Conservation (phyloP, 2,888 invertebrate genomes). For the Trichogramma evanescens region DNA sequence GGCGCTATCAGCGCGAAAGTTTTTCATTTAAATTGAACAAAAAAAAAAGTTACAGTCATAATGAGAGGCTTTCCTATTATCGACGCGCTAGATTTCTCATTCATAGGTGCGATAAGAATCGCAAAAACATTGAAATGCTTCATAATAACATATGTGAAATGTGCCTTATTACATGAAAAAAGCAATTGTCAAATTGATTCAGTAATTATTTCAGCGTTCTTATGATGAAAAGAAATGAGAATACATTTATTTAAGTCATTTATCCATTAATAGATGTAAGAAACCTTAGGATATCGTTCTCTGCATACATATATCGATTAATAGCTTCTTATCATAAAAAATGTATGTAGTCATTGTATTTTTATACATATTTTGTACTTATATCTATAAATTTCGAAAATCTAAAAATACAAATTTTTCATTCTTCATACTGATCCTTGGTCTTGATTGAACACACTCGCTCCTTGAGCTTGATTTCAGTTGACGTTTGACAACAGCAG, state of each 20-base stretch:
- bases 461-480: slow-evolving; percentile 46
- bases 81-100: slow-evolving; percentile 16
- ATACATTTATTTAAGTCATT: slow-evolving; percentile 23
- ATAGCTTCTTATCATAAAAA: slow-evolving; percentile 23
- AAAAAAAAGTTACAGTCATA: slow-evolving; percentile 9
- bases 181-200: slow-evolving; percentile 22
- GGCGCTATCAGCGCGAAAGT: slow-evolving; percentile 9
- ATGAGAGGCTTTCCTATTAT: slow-evolving; percentile 12
- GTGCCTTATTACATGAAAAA: slow-evolving; percentile 23
- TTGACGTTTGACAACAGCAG: slow-evolving; percentile 55
- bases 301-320: slow-evolving; percentile 23
- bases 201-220: slow-evolving; percentile 20
- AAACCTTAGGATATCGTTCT: slow-evolving; percentile 20
- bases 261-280: slow-evolving; percentile 19
- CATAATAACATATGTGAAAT: slow-evolving; percentile 9
- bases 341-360: slow-evolving; percentile 36
- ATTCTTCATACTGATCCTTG: not conserved
- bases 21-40: slow-evolving; percentile 7
- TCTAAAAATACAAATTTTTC: not conserved
- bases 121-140: slow-evolving; percentile 18
- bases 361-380: slow-evolving; percentile 46
- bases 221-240: slow-evolving; percentile 19
- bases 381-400: slow-evolving; percentile 36
- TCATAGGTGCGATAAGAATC: slow-evolving; percentile 16
- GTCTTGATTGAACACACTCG: slow-evolving; percentile 1